These are phyloP conservation scores for Sylvilagus bachmani DNA, from an alignment of 2,113 vertebrate species.

Conservation along the genomic window DNA sequence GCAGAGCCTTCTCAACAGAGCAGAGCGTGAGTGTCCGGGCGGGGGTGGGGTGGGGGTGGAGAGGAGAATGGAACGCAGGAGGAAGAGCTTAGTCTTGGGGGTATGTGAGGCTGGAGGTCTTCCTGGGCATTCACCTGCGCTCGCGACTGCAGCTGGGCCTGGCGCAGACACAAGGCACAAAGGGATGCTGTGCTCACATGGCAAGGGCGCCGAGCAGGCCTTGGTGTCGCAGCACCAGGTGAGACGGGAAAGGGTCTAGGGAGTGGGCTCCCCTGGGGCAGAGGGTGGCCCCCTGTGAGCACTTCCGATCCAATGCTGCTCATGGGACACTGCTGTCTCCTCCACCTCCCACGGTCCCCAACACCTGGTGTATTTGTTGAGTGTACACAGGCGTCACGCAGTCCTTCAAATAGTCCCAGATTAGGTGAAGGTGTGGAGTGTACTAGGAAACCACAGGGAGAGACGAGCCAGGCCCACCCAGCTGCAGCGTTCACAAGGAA, in stretches of 20 bases:
- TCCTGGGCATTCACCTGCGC: not conserved
- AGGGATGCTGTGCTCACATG: too few relatives aligned
- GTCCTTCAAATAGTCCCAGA: not conserved
- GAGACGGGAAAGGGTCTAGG: not conserved
- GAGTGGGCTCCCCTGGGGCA: not conserved
- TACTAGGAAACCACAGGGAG: not conserved
- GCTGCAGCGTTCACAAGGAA: not conserved
- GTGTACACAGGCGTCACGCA: not conserved
- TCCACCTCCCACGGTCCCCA: too few relatives aligned
- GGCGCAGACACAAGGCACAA: not conserved
- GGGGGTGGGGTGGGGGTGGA: not conserved
- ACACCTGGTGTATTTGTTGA: too few relatives aligned
- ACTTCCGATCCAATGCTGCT: not conserved
- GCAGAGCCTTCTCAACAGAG: not conserved
- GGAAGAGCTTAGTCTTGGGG: not conserved
- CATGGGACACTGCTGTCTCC: too few relatives aligned
- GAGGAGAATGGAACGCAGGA: too few relatives aligned
- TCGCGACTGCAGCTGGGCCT: not conserved
- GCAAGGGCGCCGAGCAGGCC: not conserved
- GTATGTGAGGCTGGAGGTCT: rapidly evolving
- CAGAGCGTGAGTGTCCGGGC: too few relatives aligned
- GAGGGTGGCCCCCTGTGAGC: too few relatives aligned
- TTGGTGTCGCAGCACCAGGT: not conserved
- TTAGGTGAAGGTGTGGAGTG: not conserved
- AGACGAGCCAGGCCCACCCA: not conserved